A percentile compares a stretch with the other conserved stretches of the same genome.
Conservation (phyloP, 2,797 vertebrate species). For the Delichon dasypus region DNA sequence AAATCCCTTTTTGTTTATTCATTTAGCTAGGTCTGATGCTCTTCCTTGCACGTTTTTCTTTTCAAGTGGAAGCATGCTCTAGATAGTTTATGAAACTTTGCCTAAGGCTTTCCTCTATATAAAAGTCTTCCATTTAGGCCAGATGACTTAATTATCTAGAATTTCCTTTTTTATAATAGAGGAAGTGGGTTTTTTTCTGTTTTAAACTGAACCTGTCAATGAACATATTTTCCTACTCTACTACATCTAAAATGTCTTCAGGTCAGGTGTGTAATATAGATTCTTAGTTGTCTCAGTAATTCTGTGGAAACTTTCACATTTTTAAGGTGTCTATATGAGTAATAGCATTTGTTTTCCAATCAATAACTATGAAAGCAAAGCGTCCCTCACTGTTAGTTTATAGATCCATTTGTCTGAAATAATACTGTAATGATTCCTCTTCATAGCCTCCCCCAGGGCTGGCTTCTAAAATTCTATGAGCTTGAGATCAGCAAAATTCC, state of each 20-base stretch:
- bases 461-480: neutral
- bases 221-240: neutral
- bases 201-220: neutral
- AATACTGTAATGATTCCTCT: neutral
- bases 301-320: neutral
- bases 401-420: neutral
- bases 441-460: neutral
- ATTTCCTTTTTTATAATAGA: neutral
- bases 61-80: neutral
- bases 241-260: neutral
- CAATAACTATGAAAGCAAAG: neutral
- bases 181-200: neutral
- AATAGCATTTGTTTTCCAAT: neutral
- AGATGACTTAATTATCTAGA: neutral
- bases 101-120: neutral
- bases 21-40: neutral
- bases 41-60: neutral
- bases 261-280: neutral
- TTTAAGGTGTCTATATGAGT: neutral
- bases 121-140: neutral
- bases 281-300: neutral
- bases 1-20: neutral
- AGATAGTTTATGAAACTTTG: neutral
- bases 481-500: neutral
- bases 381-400: neutral